phyloP scores from a whole-genome alignment of 2,113 vertebrate species.

The Rafetus swinhoei region DNA sequence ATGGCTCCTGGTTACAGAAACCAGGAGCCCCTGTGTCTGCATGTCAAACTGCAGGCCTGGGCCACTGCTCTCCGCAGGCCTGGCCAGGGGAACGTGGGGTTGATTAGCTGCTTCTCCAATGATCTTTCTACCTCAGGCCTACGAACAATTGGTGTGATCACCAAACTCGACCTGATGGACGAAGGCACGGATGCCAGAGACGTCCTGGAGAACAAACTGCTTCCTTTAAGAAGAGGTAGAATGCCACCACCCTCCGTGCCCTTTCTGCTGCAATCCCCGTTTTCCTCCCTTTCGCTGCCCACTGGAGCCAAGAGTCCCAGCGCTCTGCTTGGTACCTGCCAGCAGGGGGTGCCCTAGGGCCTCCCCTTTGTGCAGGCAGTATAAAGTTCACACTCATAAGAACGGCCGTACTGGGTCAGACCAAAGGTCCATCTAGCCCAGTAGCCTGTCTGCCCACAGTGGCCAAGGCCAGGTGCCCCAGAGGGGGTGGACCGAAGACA shows the following conservation, averaged over 20 bases:
- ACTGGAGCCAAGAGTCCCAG: rapidly evolving
- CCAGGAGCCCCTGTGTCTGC: not conserved
- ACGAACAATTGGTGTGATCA: constrained; percentile 95
- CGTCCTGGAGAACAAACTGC: constrained; percentile 94
- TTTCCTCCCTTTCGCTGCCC: not conserved
- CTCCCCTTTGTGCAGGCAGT: not conserved
- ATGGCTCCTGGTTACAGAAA: not conserved
- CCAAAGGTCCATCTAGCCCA: too few relatives aligned
- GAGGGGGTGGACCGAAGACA: too few relatives aligned
- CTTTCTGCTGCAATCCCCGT: rapidly evolving
- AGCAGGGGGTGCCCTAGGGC: not conserved
- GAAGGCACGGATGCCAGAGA: constrained; percentile 95
- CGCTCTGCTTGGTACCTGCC: not conserved
- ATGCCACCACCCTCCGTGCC: rapidly evolving
- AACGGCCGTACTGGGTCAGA: too few relatives aligned
- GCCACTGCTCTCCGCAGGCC: not conserved
- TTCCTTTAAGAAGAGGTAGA: constrained; percentile 92
- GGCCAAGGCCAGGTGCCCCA: too few relatives aligned
- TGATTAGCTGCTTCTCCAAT: not conserved
- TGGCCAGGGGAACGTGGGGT: not conserved
- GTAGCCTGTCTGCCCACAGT: too few relatives aligned
- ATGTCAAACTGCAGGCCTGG: not conserved
- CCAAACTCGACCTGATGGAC: constrained; percentile 97
- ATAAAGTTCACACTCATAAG: not conserved
- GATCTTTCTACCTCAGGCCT: constrained; percentile 77